A percentile compares a stretch with the other conserved stretches of the same genome.
These are phyloP conservation scores for Orientallactaga bullata DNA, from an alignment of 2,113 vertebrate genomes.

Conservation along the genomic window DNA sequence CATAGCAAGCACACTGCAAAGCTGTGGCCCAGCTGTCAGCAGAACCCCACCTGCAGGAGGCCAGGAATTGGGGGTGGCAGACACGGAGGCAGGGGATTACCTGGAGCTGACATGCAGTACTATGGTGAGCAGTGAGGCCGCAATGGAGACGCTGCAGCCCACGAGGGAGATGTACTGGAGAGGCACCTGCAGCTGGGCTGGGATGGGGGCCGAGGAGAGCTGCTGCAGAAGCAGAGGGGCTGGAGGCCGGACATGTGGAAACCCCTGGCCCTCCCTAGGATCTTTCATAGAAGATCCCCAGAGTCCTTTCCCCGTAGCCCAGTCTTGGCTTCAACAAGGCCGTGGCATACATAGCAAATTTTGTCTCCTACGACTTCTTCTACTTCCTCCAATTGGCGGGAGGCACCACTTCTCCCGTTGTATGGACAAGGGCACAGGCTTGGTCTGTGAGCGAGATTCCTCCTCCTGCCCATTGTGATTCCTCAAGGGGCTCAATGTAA, in stretches of 20 bases:
- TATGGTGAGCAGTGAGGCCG: conserved; percentile 74
- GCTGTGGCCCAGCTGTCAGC: background rate
- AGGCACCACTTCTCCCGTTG: background rate
- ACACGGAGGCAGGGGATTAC: conserved; percentile 20
- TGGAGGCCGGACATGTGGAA: background rate
- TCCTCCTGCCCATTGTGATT: background rate
- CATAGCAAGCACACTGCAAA: background rate
- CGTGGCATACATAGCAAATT: background rate
- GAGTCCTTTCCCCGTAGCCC: background rate
- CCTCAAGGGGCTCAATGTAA: background rate
- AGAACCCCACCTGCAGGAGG: background rate
- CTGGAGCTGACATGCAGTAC: conserved; percentile 70
- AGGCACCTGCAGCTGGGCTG: conserved; percentile 43
- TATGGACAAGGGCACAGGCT: background rate
- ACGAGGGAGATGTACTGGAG: conserved; percentile 80
- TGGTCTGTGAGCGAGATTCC: background rate
- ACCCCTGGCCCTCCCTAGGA: background rate
- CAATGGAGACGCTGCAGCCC: conserved; percentile 82
- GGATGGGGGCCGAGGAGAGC: conserved; percentile 54
- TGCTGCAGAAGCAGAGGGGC: conserved; percentile 63
- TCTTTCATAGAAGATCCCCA: background rate
- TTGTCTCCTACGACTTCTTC: background rate
- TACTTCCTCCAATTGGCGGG: background rate
- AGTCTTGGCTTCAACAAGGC: background rate
- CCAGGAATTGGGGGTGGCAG: background rate